Base-by-base conservation (phyloP, 2,797 vertebrate genomes). In the Fringilla coelebs region DNA sequence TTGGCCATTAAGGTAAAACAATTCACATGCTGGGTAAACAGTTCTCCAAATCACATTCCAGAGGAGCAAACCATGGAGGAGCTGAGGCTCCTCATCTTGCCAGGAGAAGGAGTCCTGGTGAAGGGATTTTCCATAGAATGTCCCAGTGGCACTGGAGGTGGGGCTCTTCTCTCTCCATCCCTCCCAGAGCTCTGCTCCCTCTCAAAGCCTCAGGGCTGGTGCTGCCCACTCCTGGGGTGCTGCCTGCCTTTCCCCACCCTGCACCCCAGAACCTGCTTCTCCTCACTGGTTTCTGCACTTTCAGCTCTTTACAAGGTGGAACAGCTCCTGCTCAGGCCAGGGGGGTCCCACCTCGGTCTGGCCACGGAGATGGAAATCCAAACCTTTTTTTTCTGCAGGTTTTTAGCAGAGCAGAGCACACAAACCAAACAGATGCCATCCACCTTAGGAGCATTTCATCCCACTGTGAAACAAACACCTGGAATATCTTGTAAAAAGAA, bases 391-490 rank as follows among this genome's bases (percentile, higher is more conserved):
- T 5, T 45, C 15, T 12, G 55, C 63, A 73, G 68, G 28, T 28
- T 40, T 70, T 36, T 2, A 40, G 36, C 38, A 65, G 62, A 41
- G 24, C 32, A 58, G 4, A 55, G 21, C n/a, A 12, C 24, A 17
- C 19, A 38, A 70, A 55, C 10, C 31, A 38, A 28, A 5, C 3
- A 34, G 38, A 10, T 24, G 7, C 26, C 32, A 29, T 13, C 20
- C 18, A 5, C 26, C 45, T 32, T 3, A 0, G 38, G 43, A 70
- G 41, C 13, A 1, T 22, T 68, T 72, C 41, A 22, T 1, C 21
- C 17, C 7, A 0, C 21, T 17, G 0, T 6, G 28, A 36, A 58
- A 51, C 12, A 60, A 70, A 43, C 29, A 4, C 1, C 13, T 7
- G 31, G 54, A 24, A 10, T 14, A 2, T 29, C 36, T 31, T 40